These are phyloP conservation scores for Mythimna impura DNA, from an alignment of 2,888 invertebrate genomes.

Conservation along the genomic window DNA sequence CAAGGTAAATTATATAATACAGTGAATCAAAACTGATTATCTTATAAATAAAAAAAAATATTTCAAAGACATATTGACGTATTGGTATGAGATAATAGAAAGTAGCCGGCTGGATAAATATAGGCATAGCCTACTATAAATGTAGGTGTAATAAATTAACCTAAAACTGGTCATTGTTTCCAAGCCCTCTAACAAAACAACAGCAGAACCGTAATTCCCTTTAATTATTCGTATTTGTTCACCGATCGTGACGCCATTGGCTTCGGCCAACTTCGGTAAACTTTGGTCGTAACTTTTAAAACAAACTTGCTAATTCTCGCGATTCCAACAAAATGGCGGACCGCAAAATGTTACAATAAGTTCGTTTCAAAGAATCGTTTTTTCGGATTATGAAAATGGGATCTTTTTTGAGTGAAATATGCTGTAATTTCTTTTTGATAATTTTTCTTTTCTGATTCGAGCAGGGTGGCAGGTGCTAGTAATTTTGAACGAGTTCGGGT, in stretches of 20 bases:
- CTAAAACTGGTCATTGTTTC: slow-evolving; percentile 17
- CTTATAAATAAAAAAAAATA: too few species aligned
- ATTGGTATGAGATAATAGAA: neutral
- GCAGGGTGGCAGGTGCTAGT: slow-evolving; percentile 31
- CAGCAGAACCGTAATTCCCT: slow-evolving; percentile 35
- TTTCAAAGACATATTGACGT: too few species aligned
- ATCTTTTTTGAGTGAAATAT: slow-evolving; percentile 35
- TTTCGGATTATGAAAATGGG: slow-evolving; percentile 56
- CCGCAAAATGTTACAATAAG: slow-evolving; percentile 52
- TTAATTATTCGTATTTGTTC: slow-evolving; percentile 63
- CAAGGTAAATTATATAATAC: too few species aligned
- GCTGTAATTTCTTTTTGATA: slow-evolving; percentile 48
- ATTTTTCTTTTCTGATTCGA: slow-evolving; percentile 27
- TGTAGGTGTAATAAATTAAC: slow-evolving; percentile 23
- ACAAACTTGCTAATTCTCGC: slow-evolving; percentile 56
- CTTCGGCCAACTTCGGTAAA: slow-evolving; percentile 24
- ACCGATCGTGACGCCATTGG: slow-evolving; percentile 34
- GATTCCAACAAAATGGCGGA: slow-evolving; percentile 43
- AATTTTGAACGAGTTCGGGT: slow-evolving; percentile 38
- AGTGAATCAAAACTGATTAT: too few species aligned
- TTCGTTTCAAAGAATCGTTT: slow-evolving; percentile 47
- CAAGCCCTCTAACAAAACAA: slow-evolving; percentile 25
- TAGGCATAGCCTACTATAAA: neutral
- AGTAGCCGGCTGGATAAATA: neutral
- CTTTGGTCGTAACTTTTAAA: slow-evolving; percentile 53